Evolutionary conservation across 2,797 vertebrate genomes (phyloP).

Genomic region (Rhincodon typus): DNA sequence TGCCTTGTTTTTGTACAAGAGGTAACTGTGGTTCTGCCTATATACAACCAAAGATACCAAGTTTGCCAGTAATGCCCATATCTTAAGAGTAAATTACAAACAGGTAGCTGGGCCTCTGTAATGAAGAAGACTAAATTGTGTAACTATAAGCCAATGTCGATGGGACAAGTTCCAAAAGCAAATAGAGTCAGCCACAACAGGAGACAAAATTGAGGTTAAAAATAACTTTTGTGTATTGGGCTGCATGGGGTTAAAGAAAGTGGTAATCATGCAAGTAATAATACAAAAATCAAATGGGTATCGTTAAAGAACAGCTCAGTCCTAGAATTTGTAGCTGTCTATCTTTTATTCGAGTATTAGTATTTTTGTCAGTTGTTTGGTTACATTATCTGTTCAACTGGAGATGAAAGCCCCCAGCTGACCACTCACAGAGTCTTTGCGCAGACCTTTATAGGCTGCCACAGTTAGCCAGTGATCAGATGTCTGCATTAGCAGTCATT

Average conservation of each 20-base stretch:
- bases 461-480: constrained; percentile 51
- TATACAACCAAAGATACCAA: neutral
- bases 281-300: constrained; percentile 26
- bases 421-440: constrained; percentile 68
- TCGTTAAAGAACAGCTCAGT: constrained; percentile 50
- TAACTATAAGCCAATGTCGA: too few relatives aligned
- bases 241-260: neutral
- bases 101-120: neutral
- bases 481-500: constrained; percentile 75
- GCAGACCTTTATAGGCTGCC: constrained; percentile 70
- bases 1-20: neutral
- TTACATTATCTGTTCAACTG: constrained; percentile 69
- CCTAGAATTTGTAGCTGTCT: constrained; percentile 68
- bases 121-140: neutral
- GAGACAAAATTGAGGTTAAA: neutral
- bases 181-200: neutral
- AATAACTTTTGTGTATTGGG: neutral
- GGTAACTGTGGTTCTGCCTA: neutral
- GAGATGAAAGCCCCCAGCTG: constrained; percentile 62
- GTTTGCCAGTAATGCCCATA: neutral
- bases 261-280: neutral
- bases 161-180: neutral
- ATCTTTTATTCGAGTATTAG: constrained; percentile 66
- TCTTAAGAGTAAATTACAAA: neutral
- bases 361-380: constrained; percentile 71